phyloP scores from a whole-genome alignment of 2,113 vertebrate genomes.

The Labeo catla region DNA sequence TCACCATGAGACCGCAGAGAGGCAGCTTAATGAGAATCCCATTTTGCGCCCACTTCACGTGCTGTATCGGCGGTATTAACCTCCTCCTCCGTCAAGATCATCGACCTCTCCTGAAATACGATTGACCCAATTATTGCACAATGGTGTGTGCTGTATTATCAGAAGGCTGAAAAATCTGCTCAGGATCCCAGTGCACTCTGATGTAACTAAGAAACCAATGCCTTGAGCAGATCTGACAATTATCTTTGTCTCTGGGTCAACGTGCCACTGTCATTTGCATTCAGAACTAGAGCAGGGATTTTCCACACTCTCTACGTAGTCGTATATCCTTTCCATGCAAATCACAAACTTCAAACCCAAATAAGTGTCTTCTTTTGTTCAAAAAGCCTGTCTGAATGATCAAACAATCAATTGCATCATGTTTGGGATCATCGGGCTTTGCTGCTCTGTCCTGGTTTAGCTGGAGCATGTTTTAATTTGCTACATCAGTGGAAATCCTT shows the following conservation, averaged over 20 bases:
- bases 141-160: neutral
- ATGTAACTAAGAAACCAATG: constrained; percentile 3
- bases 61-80: neutral
- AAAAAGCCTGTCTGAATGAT: neutral
- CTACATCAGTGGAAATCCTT: constrained; percentile 5
- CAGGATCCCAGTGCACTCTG: neutral
- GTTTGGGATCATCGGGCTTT: constrained; percentile 1
- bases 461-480: neutral
- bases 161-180: neutral
- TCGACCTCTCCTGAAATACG: constrained; percentile 12
- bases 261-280: constrained; percentile 8
- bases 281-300: constrained; percentile 14
- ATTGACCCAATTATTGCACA: constrained; percentile 10
- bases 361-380: neutral
- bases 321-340: neutral
- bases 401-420: neutral
- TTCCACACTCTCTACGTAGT: neutral
- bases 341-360: neutral
- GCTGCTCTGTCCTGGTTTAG: constrained; percentile 5
- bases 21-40: neutral
- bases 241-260: constrained; percentile 14
- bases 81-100: neutral
- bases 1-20: neutral
- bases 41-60: neutral
- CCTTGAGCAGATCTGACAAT: constrained; percentile 14